phyloP scores from a whole-genome alignment of 2,113 vertebrate genomes.

The Sorex fumeus region DNA sequence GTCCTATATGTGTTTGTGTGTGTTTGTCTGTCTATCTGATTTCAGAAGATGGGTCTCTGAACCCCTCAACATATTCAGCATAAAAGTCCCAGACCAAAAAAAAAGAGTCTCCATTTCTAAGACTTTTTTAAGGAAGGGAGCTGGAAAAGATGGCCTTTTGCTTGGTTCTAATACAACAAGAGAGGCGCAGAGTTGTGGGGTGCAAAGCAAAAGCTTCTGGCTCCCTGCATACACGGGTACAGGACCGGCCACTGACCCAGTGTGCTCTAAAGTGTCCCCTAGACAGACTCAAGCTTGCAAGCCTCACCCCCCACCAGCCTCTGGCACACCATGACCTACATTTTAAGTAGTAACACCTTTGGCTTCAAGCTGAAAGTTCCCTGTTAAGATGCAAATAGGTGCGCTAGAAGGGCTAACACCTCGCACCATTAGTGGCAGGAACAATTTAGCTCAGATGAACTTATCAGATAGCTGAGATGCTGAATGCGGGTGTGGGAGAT shows the following conservation, averaged over 20 bases:
- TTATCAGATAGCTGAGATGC: neutral
- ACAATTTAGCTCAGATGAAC: constrained; percentile 10
- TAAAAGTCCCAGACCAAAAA: too few species aligned
- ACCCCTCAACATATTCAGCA: neutral
- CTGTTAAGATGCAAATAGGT: constrained; percentile 63
- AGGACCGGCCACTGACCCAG: neutral
- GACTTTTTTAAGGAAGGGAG: neutral
- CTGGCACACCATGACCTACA: neutral
- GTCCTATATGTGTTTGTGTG: neutral
- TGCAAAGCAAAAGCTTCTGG: neutral
- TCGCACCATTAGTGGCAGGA: constrained; percentile 37
- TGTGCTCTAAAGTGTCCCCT: neutral
- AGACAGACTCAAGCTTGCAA: neutral
- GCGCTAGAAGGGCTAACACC: constrained; percentile 32
- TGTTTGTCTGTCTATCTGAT: neutral
- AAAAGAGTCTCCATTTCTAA: too few species aligned
- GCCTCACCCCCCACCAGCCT: neutral
- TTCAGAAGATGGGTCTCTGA: neutral
- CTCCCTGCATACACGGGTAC: too few species aligned
- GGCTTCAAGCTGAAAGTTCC: constrained; percentile 38
- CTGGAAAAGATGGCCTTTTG: neutral
- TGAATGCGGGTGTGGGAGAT: neutral
- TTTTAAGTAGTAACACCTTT: constrained; percentile 53
- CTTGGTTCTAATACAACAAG: neutral
- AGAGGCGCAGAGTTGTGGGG: neutral